Conservation (phyloP, 1,140 invertebrate species). For the Ylistrum balloti region DNA sequence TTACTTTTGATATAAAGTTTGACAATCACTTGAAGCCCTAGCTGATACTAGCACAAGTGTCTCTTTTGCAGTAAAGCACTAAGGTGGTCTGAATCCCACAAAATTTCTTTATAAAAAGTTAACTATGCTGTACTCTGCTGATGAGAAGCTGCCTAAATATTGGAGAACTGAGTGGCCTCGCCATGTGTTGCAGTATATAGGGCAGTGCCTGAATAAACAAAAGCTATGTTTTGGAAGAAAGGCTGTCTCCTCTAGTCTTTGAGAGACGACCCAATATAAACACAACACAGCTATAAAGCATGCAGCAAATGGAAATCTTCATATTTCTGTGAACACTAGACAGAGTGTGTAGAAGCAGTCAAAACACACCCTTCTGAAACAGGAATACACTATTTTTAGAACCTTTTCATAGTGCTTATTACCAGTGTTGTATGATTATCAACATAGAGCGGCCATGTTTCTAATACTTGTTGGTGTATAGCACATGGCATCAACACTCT, state of each 20-base stretch:
- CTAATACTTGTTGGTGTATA: background rate
- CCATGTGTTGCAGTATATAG: background rate
- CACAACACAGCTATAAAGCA: background rate
- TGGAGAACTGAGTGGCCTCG: background rate
- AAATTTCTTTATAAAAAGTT: background rate
- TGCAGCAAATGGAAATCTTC: conserved; percentile 20
- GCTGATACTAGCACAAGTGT: too few species aligned
- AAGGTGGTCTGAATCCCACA: too few species aligned
- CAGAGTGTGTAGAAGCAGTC: background rate
- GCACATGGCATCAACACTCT: background rate
- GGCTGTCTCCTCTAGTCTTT: conserved; percentile 4
- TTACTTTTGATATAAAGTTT: too few species aligned
- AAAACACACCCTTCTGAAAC: background rate
- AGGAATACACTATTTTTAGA: conserved; percentile 15
- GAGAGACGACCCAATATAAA: conserved; percentile 8
- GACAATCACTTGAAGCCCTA: too few species aligned
- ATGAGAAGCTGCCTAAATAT: background rate
- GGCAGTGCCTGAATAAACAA: conserved; percentile 13
- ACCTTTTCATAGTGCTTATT: background rate
- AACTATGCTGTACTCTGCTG: too few species aligned
- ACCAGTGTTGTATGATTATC: background rate
- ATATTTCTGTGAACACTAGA: background rate
- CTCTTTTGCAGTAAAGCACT: too few species aligned
- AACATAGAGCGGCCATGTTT: background rate
- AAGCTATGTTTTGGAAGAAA: conserved; percentile 11